phyloP scores from a whole-genome alignment of 2,797 vertebrate species.

The Dicrostonyx torquatus region DNA sequence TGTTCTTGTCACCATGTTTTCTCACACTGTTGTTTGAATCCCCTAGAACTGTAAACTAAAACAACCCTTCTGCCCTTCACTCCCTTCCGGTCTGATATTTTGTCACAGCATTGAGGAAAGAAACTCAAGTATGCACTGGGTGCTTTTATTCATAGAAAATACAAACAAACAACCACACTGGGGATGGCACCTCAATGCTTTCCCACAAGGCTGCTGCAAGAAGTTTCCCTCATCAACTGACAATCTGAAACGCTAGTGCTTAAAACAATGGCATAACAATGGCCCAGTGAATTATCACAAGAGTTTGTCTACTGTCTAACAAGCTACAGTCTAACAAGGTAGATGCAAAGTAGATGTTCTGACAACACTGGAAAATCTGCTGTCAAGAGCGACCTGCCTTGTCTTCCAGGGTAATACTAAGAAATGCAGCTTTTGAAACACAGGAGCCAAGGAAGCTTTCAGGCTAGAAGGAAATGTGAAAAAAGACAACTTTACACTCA shows the following conservation, averaged over 20 bases:
- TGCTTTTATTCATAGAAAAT: not conserved
- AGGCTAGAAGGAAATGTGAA: not conserved
- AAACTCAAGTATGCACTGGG: not conserved
- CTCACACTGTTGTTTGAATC: too few species aligned
- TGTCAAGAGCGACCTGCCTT: fast-evolving
- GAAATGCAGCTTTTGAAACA: not conserved
- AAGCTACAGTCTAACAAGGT: not conserved
- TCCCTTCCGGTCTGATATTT: not conserved
- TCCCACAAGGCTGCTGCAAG: not conserved
- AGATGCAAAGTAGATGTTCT: fast-evolving
- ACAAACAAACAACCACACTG: not conserved
- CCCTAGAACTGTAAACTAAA: too few species aligned
- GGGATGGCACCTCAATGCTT: not conserved
- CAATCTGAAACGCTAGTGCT: not conserved
- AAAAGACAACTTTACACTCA: not conserved
- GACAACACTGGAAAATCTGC: not conserved
- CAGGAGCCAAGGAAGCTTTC: not conserved
- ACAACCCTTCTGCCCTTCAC: not conserved
- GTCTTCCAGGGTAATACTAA: not conserved
- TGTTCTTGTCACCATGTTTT: not conserved
- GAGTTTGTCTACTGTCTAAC: not conserved
- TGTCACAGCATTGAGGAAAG: not conserved
- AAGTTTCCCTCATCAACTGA: not conserved
- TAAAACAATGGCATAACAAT: not conserved
- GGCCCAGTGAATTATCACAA: not conserved